Evolutionary conservation across 2,888 invertebrate species (phyloP), one percentile per base, ranked within the genome.

Genomic region (Pseudeuparius sepicola): DNA sequence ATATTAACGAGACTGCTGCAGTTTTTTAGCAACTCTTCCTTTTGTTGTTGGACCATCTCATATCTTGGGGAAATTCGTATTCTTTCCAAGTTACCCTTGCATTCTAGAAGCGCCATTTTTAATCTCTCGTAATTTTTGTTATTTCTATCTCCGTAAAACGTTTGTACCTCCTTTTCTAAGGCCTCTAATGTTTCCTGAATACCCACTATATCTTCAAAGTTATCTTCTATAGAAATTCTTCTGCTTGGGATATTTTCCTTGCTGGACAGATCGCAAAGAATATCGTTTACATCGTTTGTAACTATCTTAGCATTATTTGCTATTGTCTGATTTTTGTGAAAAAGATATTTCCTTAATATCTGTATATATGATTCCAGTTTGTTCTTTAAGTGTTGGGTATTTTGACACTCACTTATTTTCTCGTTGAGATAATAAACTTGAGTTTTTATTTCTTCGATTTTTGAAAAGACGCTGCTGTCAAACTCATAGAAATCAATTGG

Each of bases 341-440:
- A 36, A 2, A 33, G 6, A 15, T 40, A 47, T 14, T 31, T 36
- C 10, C 41, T 25, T 3, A 49, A 26, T 13, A 33, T 40, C 14
- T 39, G 32, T 3, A 34, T 25, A 31, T 41, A 47, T 2, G 32
- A 24, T 40, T 46, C 43, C 6, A 49, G 31, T 34, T 46, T 49
- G 5, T 41, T 39, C 23, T 34, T 42, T 5, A 49, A 15, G 10
- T 42, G 28, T 4, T 34, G 34, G 7, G 43, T 44, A 24, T 49
- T 40, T 17, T 40, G 30, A 18, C 35, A 40, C 6, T 45, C 40
- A 6, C 39, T 30, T 2, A 47, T 31, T 36, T 49, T 47, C 33
- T 47, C 47, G 31, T 43, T 49, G 10, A 49, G 44, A 17, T 47
- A 46, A 28, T 46, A 28, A 6, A 49, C 47, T 34, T 49, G 46